A percentile compares a stretch with the other conserved stretches of the same genome.
Evolutionary conservation across 2,797 vertebrate species (phyloP).

Genomic region (Notolabrus celidotus): DNA sequence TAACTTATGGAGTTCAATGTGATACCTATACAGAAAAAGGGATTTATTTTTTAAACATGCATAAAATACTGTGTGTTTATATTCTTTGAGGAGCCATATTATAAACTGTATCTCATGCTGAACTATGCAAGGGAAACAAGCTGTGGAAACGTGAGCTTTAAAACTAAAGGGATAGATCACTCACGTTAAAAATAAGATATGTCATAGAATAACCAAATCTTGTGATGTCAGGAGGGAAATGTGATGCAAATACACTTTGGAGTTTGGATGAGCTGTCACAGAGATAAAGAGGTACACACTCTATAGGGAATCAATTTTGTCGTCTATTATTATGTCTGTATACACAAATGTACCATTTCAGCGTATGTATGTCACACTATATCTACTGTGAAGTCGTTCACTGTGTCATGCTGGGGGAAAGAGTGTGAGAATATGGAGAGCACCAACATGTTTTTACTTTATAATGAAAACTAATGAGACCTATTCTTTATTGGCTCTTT

Average conservation of each 20-base stretch:
- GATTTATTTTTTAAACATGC: constrained; percentile 19
- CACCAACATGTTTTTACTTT: background rate
- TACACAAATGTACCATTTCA: constrained; percentile 7
- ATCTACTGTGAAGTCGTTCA: constrained; percentile 12
- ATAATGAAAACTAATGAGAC: background rate
- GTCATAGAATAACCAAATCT: constrained; percentile 5
- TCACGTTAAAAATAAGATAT: background rate
- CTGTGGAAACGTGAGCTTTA: background rate
- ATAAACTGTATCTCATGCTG: constrained; percentile 24
- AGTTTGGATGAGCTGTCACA: background rate
- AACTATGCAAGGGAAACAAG: constrained; percentile 66
- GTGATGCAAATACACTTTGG: constrained; percentile 3
- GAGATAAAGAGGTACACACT: constrained; percentile 1
- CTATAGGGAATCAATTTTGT: background rate
- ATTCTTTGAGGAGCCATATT: constrained; percentile 5
- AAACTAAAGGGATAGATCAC: background rate
- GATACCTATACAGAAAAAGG: constrained; percentile 34
- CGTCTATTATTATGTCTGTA: background rate
- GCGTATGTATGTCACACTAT: constrained; percentile 9
- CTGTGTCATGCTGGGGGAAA: constrained; percentile 6
- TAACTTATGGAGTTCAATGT: constrained; percentile 7
- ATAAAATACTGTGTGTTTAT: background rate
- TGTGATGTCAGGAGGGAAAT: constrained; percentile 25
- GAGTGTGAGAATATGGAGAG: constrained; percentile 21
- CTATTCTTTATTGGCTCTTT: no score